phyloP scores from a whole-genome alignment of 2,113 vertebrate genomes.

The Rhodinocichla rosea region DNA sequence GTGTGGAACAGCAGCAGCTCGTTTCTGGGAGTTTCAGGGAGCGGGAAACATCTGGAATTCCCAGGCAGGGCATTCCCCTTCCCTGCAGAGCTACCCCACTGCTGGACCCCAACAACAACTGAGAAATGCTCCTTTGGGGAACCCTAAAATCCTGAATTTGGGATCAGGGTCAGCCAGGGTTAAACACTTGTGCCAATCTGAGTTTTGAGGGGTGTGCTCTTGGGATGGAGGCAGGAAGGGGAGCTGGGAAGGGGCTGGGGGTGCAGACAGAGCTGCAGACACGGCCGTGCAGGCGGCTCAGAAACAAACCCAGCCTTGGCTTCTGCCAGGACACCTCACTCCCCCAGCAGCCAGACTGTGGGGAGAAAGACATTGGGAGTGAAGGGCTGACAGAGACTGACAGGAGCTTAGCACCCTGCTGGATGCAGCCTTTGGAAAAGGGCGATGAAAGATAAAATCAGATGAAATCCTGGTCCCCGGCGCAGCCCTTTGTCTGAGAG shows the following conservation, averaged over 20 bases:
- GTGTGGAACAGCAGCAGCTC: background rate
- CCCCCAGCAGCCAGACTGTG: conserved; percentile 42
- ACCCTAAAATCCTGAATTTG: accelerated
- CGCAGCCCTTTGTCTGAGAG: conserved; percentile 51
- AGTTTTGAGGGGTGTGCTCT: background rate
- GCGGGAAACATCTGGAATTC: background rate
- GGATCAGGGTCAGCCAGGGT: background rate
- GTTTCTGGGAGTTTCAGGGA: background rate
- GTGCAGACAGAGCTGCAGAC: background rate
- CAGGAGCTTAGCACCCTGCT: conserved; percentile 65
- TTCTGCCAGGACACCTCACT: conserved; percentile 25
- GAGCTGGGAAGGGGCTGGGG: background rate
- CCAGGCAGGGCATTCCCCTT: background rate
- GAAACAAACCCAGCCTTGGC: background rate
- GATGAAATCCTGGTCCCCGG: background rate
- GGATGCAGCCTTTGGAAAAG: conserved; percentile 34
- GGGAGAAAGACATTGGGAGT: conserved; percentile 54
- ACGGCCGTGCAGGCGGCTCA: background rate
- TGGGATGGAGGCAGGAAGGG: background rate
- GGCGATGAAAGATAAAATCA: background rate
- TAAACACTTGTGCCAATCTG: background rate
- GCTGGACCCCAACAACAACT: accelerated
- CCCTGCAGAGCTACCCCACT: background rate
- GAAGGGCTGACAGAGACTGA: conserved; percentile 61
- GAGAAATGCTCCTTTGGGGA: background rate